These are phyloP conservation scores for Sprattus sprattus DNA, from an alignment of 2,113 vertebrate genomes.

Conservation along the genomic window DNA sequence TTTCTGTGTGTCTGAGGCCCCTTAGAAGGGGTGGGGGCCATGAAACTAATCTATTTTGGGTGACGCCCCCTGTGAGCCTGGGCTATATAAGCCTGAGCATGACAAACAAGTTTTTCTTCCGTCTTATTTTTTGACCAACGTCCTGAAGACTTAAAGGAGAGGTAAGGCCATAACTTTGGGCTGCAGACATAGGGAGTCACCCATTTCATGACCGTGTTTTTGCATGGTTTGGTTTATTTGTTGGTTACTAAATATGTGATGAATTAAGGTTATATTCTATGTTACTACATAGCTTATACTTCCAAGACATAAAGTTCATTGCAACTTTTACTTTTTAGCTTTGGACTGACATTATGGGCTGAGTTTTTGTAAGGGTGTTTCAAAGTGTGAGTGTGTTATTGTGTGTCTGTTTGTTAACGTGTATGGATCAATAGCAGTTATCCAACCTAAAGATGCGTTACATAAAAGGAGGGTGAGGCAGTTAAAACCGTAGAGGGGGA, in stretches of 20 bases:
- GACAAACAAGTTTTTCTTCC: constrained; percentile 83
- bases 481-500: neutral
- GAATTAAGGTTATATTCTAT: neutral
- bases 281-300: neutral
- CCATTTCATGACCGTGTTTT: neutral
- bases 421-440: constrained; percentile 15
- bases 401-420: constrained; percentile 25
- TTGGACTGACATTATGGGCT: neutral
- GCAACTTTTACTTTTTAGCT: neutral
- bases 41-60: constrained; percentile 70
- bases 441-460: constrained; percentile 4
- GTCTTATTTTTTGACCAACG: constrained; percentile 53
- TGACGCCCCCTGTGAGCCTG: constrained; percentile 68
- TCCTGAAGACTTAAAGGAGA: constrained; percentile 42
- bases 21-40: constrained; percentile 59
- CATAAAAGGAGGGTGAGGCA: constrained; percentile 21
- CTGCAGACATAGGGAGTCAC: neutral
- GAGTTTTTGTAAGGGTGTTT: neutral
- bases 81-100: constrained; percentile 80
- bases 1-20: constrained; percentile 36
- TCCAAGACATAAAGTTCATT: neutral
- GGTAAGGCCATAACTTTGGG: constrained; percentile 55
- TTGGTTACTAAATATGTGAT: neutral
- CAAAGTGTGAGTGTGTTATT: neutral
- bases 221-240: too few relatives aligned